Evolutionary conservation across 2,888 invertebrate genomes (phyloP).

Genomic region (Nasonia oneida): DNA sequence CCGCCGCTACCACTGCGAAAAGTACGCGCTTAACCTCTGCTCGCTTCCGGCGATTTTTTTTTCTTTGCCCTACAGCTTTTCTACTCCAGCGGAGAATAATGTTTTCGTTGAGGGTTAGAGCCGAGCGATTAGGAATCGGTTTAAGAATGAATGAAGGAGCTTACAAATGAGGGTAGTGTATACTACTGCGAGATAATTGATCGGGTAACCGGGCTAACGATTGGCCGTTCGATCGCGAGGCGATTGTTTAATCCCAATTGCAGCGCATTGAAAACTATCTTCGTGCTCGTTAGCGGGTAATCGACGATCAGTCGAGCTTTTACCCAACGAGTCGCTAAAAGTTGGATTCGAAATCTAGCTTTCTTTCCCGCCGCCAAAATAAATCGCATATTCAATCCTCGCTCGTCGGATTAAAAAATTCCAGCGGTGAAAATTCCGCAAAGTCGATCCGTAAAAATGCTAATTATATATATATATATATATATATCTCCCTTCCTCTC

Average conservation of each 20-base stretch:
- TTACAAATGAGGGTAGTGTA: not conserved
- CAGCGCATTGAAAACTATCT: not conserved
- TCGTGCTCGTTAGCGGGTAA: not conserved
- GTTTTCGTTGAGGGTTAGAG: not conserved
- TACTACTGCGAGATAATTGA: not conserved
- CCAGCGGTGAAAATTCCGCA: not conserved
- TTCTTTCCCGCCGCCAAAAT: not conserved
- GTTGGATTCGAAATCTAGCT: not conserved
- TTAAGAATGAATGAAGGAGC: not conserved
- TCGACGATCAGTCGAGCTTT: not conserved
- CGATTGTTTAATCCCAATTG: not conserved
- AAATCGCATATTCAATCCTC: not conserved
- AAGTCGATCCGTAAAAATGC: constrained; percentile 12
- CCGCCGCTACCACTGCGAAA: not conserved
- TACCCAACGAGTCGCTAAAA: not conserved
- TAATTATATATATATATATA: not conserved
- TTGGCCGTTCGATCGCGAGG: not conserved
- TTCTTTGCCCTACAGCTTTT: not conserved
- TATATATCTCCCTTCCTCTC: too few species aligned
- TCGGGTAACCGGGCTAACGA: not conserved
- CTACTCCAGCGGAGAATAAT: not conserved
- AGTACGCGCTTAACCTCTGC: not conserved
- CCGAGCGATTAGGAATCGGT: not conserved
- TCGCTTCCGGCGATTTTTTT: not conserved
- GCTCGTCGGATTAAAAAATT: not conserved